phyloP scores from a whole-genome alignment of 2,797 vertebrate genomes.

The Pantherophis vulpinus region DNA sequence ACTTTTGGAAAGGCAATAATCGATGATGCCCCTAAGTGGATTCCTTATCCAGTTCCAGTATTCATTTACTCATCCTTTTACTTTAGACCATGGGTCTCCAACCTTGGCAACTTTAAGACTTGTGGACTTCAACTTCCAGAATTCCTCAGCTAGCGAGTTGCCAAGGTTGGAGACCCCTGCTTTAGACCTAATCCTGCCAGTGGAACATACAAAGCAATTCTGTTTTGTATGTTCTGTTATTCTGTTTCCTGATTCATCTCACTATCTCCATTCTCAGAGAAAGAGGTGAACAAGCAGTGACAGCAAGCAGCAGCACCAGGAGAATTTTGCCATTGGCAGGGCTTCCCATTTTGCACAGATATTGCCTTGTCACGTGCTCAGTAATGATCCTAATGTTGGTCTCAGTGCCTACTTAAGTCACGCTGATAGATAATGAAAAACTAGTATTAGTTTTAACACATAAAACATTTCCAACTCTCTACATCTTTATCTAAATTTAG shows the following conservation, averaged over 20 bases:
- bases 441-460: neutral
- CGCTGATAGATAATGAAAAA: neutral
- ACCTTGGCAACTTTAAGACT: no score
- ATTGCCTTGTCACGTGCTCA: neutral
- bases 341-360: neutral
- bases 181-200: neutral
- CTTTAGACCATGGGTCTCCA: neutral
- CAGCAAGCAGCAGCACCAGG: neutral
- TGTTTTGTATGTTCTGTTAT: neutral
- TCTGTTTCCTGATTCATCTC: neutral
- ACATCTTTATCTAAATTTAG: neutral
- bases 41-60: neutral
- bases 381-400: neutral
- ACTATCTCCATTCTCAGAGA: neutral
- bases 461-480: neutral
- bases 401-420: neutral
- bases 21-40: neutral
- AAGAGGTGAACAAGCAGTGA: neutral
- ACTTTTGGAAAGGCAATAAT: neutral
- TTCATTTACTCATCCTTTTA: neutral
- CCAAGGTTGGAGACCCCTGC: no score
- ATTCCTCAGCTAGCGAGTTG: no score
- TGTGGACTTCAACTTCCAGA: no score
- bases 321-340: neutral
- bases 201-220: neutral